Evolutionary conservation across 2,888 invertebrate species (phyloP), one percentile per base, ranked within the genome.

Genomic region (Hypolimnas misippus): DNA sequence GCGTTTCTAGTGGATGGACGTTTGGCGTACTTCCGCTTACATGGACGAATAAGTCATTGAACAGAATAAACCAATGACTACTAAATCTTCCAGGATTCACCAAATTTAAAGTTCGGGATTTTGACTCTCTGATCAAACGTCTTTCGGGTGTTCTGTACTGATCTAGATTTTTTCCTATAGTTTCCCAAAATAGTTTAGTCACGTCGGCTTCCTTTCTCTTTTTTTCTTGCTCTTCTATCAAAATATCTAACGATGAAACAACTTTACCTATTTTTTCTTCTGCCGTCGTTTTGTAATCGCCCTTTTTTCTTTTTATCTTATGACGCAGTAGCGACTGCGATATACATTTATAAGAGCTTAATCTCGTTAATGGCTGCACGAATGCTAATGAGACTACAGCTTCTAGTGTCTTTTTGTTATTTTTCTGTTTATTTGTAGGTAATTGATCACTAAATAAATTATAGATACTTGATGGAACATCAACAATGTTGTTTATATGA

Each of bases 21-120:
- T 92, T 93, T 56, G 95, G 93, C 1, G 94, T 93, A 25, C 95
- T 94, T 38, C 95, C 95, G 74, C 93, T 93, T 25, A 95, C 89
- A 76, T 97, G 97, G 60, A 97, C 94, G 67, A 98, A 95, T 59
- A 95, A 89, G 83, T 98, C 97, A 60, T 95, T 96, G 76, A 98
- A 94, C 54, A 98, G 89, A 70, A 97, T 93, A 75, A 98, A 97
- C 93, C 95, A 95, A 75, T 96, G 96, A 0, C 95, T 94, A 3
- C 95, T 95, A 81, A 97, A 96, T 67, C 96, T 93, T 19, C 96
- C 94, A 29, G 95, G 94, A 76, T 95, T 94, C 3, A 94, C 91
- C 64, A 97, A 86, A 69, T 93, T 94, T 2, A 98, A 83, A 0
- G 95, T 95, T 69, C 94, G 93, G 6, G 94, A 92, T 72, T 94